These are phyloP conservation scores for Pinctada fucata DNA, from an alignment of 2,888 invertebrate genomes.

Conservation along the genomic window DNA sequence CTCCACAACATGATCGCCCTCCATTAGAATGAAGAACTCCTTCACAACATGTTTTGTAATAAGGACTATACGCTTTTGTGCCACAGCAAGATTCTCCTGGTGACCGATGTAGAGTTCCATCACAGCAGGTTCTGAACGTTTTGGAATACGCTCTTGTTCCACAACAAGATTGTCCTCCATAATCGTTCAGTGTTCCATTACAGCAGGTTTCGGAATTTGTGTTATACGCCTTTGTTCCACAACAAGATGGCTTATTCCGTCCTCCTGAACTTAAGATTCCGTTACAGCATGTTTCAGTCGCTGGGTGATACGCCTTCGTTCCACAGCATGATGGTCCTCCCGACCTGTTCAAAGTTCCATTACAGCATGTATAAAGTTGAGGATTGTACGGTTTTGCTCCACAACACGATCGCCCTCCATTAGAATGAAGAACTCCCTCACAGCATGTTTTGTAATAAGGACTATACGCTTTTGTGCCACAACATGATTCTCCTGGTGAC, in stretches of 20 bases:
- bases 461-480: conserved; percentile 12
- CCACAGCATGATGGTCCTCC: neutral
- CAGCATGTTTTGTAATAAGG: conserved; percentile 7
- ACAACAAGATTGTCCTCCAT: conserved; percentile 13
- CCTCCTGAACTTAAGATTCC: neutral
- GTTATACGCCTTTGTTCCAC: conserved; percentile 19
- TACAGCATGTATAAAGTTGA: too few species aligned
- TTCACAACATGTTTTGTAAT: conserved; percentile 2
- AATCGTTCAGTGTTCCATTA: neutral
- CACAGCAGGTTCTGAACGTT: conserved; percentile 16
- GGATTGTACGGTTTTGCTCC: too few species aligned
- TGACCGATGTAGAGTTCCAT: neutral
- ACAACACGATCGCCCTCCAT: neutral
- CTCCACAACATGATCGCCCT: neutral
- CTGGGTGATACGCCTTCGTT: neutral
- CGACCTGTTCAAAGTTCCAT: too few species aligned
- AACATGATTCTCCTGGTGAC: conserved; percentile 14
- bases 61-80: conserved; percentile 7
- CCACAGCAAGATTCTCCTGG: conserved; percentile 16
- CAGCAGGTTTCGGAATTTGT: conserved; percentile 11
- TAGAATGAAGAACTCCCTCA: neutral
- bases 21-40: neutral
- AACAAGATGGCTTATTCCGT: neutral
- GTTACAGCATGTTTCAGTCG: conserved; percentile 12
- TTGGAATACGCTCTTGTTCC: conserved; percentile 4